Percentiles rank a stretch among this genome's conserved stretches.
These are phyloP conservation scores for Falcunculus frontatus DNA, from an alignment of 2,113 vertebrate species.

Conservation along the genomic window DNA sequence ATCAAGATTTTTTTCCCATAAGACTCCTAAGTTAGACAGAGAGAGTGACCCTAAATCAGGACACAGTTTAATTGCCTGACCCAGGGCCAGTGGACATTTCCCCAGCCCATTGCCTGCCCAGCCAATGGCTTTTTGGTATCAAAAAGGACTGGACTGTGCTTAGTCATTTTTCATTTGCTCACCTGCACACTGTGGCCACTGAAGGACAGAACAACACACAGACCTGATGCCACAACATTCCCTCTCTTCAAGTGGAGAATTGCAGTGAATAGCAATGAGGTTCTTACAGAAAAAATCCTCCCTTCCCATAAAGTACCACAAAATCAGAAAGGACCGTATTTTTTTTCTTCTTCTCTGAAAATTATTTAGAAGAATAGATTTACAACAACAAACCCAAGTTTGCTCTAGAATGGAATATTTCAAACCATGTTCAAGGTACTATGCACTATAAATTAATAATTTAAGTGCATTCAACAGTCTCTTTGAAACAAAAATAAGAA, in stretches of 20 bases:
- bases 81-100: not conserved
- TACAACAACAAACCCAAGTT: not conserved
- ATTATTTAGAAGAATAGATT: slow-evolving; percentile 30
- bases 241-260: not conserved
- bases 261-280: not conserved
- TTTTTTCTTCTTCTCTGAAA: not conserved
- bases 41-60: not conserved
- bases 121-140: not conserved
- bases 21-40: not conserved
- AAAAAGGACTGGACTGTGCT: not conserved
- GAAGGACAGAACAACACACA: not conserved
- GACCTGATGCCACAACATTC: not conserved
- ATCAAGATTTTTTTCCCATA: not conserved
- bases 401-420: slow-evolving; percentile 22
- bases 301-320: not conserved
- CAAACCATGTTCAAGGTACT: slow-evolving; percentile 1
- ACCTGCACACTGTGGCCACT: not conserved
- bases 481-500: slow-evolving; percentile 58
- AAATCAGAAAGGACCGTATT: not conserved
- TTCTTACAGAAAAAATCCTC: not conserved
- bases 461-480: slow-evolving; percentile 43
- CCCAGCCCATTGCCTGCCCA: not conserved
- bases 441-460: slow-evolving; percentile 46
- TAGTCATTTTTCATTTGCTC: not conserved
- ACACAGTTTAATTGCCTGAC: not conserved